Evolutionary conservation across 1,140 invertebrate species (phyloP).

Genomic region (Plectrocnemia conspersa): DNA sequence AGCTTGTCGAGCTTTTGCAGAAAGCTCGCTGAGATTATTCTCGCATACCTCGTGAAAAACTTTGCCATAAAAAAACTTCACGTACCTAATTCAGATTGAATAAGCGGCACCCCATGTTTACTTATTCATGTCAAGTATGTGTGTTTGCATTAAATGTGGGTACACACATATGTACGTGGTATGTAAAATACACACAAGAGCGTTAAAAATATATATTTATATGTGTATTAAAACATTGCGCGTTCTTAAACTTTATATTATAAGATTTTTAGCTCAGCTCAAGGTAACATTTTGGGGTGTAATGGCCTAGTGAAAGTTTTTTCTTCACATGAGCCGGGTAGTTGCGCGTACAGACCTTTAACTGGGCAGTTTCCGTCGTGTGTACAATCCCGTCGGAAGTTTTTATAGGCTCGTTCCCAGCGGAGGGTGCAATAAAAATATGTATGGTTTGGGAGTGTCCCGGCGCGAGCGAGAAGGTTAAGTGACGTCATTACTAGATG

Average conservation of each 20-base stretch:
- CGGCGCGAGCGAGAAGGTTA: constrained; percentile 19
- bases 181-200: neutral
- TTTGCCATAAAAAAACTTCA: too few relatives aligned
- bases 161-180: neutral
- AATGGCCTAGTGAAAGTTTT: neutral
- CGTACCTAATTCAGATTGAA: too few relatives aligned
- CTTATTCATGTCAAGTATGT: too few relatives aligned
- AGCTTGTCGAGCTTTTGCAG: neutral
- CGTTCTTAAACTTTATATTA: neutral
- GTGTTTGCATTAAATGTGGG: neutral
- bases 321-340: neutral
- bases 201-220: neutral
- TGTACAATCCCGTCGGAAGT: constrained; percentile 21
- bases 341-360: constrained; percentile 11
- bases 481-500: constrained; percentile 32
- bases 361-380: constrained; percentile 5
- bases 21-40: too few relatives aligned
- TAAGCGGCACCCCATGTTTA: too few relatives aligned
- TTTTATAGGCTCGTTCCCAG: constrained; percentile 24
- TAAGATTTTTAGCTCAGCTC: too few relatives aligned
- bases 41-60: too few relatives aligned
- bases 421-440: constrained; percentile 17
- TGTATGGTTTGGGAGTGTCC: constrained; percentile 10
- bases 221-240: neutral
- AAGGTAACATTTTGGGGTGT: too few relatives aligned